Evolutionary conservation across 2,113 vertebrate species (phyloP).

Genomic region (Conger conger): DNA sequence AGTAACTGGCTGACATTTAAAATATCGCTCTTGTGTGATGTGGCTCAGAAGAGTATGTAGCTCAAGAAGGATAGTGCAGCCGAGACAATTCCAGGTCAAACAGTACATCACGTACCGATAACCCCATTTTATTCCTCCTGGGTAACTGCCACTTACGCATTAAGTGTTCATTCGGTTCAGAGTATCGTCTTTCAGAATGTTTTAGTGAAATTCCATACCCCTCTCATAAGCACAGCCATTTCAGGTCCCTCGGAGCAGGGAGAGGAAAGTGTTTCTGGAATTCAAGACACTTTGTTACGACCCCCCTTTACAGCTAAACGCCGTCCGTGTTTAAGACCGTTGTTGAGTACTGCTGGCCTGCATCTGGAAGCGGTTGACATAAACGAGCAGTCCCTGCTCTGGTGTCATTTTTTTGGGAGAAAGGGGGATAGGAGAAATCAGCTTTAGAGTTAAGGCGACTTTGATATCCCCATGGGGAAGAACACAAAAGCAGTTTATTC

Average conservation of each 20-base stretch:
- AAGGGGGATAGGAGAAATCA: slow-evolving; percentile 51
- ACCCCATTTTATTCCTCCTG: slow-evolving; percentile 33
- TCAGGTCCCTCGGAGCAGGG: slow-evolving; percentile 55
- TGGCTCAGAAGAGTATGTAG: background rate
- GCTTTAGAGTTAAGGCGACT: slow-evolving; percentile 74
- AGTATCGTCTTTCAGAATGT: slow-evolving; percentile 62
- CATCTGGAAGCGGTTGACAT: slow-evolving; percentile 68
- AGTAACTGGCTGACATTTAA: background rate
- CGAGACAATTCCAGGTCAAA: slow-evolving; percentile 56
- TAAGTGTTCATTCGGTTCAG: slow-evolving; percentile 57
- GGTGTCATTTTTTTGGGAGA: slow-evolving; percentile 66
- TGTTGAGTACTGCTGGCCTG: slow-evolving; percentile 68
- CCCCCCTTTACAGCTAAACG: slow-evolving; percentile 56
- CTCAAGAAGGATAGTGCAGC: slow-evolving; percentile 51
- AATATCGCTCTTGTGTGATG: slow-evolving; percentile 41
- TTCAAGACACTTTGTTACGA: slow-evolving; percentile 47
- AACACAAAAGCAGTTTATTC: slow-evolving; percentile 70
- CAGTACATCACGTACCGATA: slow-evolving; percentile 50
- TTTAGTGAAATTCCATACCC: slow-evolving; percentile 61
- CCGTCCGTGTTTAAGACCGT: slow-evolving; percentile 63
- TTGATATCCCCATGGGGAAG: slow-evolving; percentile 67
- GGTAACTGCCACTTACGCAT: slow-evolving; percentile 45
- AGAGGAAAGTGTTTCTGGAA: slow-evolving; percentile 65
- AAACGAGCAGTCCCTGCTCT: slow-evolving; percentile 65
- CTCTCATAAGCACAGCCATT: slow-evolving; percentile 54